Base-by-base conservation (phyloP, 2,888 invertebrate genomes). In the Doris montereyensis region DNA sequence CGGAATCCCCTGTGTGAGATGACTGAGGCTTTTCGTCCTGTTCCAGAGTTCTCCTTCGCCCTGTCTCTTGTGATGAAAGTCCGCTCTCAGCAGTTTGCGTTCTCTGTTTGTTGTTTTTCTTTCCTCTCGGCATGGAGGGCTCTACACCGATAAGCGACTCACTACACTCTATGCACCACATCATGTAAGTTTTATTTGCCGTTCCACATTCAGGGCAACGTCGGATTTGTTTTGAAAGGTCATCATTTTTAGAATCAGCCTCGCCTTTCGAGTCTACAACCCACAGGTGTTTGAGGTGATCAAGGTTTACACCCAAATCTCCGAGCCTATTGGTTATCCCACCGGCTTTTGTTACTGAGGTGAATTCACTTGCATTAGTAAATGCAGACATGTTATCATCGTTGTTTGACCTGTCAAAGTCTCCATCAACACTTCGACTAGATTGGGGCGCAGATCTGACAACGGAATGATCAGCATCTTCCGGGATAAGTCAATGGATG, bases 151-250 rank as follows among this genome's bases (percentile, higher is more conserved):
- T 88, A 24, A 89, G 82, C 41, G 88, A 84, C 67, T 87, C 87
- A 1, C 88, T 87, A 84, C 89, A 89, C 1, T 86, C 85, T 4
- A 85, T 81, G 76, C 89, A 89, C 88, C 88, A 89, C 2, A 87
- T 84, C 86, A 88, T 87, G 77, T 89, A 88, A 21, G 83, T 84
- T 77, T 88, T 88, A 76, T 89, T 89, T 32, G 86, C 75, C 17
- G 86, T 84, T 17, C 81, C 79, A 82, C 89, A 89, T 65, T 88
- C 88, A 2, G 87, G 87, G 74, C 89, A 89, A 17, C 58, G 21
- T 13, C 78, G 78, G 17, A 81, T 68, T 10, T 67, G 74, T 28
- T 81, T 80, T 13, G 78, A 65, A 10, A 77, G 32, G 21, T 26
- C 52, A 52, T 82, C 80, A 17, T 26, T 32, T 10, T 62, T 57